Evolutionary conservation across 2,797 vertebrate genomes (phyloP).

Genomic region (Dicrostonyx torquatus): DNA sequence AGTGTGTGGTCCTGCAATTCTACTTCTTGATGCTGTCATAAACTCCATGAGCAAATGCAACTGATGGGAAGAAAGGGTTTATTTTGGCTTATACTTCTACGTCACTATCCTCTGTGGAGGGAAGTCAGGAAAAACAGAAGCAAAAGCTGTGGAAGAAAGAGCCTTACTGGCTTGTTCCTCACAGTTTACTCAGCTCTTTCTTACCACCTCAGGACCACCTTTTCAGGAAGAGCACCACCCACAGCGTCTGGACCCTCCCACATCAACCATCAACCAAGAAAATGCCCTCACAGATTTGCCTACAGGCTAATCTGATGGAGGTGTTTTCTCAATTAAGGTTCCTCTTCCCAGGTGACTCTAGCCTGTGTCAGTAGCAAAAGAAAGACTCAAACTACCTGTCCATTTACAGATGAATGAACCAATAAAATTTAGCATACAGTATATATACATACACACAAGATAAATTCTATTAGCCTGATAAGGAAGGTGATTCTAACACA

Average conservation of each 20-base stretch:
- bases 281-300: neutral
- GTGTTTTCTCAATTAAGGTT: neutral
- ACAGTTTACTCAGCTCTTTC: neutral
- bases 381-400: neutral
- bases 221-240: neutral
- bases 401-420: neutral
- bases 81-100: neutral
- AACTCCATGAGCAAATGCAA: neutral
- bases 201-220: neutral
- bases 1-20: neutral
- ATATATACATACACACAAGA: neutral
- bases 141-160: neutral
- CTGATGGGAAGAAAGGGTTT: neutral
- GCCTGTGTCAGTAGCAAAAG: neutral
- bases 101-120: neutral
- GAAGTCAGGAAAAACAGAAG: neutral
- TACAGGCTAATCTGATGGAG: neutral
- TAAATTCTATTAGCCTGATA: neutral
- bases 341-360: neutral
- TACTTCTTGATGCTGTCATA: neutral
- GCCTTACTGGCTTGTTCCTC: neutral
- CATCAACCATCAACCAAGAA: neutral
- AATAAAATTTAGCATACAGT: neutral
- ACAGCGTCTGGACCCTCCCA: neutral
- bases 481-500: neutral